Evolutionary conservation across 2,888 invertebrate genomes (phyloP), one percentile per base, ranked within the genome.

Genomic region (Tenthredo scrophulariae): DNA sequence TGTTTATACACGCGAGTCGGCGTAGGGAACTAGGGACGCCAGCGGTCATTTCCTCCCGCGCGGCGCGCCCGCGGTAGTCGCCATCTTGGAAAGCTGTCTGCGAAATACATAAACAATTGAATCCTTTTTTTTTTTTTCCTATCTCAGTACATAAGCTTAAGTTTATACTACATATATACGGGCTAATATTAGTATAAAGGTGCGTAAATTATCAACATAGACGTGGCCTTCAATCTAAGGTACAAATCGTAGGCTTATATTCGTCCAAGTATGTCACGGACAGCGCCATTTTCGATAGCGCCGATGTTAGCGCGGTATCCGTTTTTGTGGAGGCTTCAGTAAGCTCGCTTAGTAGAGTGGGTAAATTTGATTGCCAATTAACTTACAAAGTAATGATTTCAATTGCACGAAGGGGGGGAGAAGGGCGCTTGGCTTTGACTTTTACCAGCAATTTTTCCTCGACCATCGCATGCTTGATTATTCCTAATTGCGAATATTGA

Each of bases 311-410:
- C 62, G 80, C 77, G 26, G 77, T 33, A 77, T 77, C 77, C 77
- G 54, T 62, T 80, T 29, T 40, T 37, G 62, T 22, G 80, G 80
- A 22, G 37, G 40, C 15, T 80, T 80, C 2, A 80, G 22, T n/a
- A 62, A 58, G 80, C 40, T 80, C 37, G 13, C 22, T 37, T 62
- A 26, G 37, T 80, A 62, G 58, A 80, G 80, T 62, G 80, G 80
- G 80, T 22, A 80, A 80, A 80, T 80, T 80, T 80, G 80, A 80
- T 80, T 80, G 80, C 80, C 80, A 58, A 80, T 80, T 80, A 80
- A 62, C 26, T 80, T 62, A 22, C 77, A 26, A 77, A 54, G 37
- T 80, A 80, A 80, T 80, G 80, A 80, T 62, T 80, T 80, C 40
- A 62, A 80, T 80, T 40, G 62, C 37, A 22, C 2, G 22, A 43